Base-by-base conservation (phyloP, 2,113 vertebrate genomes). In the Variabilichromis moorii region DNA sequence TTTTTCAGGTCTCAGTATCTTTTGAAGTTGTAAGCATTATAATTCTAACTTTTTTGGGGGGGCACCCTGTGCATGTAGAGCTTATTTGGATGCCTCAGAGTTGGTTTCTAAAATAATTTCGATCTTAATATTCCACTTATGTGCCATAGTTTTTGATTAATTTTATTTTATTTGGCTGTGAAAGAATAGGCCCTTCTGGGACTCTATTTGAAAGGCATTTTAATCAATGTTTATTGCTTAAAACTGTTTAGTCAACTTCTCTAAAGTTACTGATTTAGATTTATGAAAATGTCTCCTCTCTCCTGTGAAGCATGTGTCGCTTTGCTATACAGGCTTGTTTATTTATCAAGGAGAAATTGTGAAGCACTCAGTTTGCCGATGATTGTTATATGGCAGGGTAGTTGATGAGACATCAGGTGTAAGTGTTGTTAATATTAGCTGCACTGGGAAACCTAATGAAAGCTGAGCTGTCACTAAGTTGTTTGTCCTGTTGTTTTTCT, bases 101-200 rank as follows among this genome's bases (percentile, higher is more conserved):
- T 83, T 82, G 13, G 37, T 21, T 89, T 89, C 79, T 73, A 63
- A 86, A 35, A 87, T 90, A 2, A 81, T 85, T 88, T 88, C 12
- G 59, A 81, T 92, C 79, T 78, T 21, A 63, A 63, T 9, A 8
- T 88, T 85, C 40, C 57, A 24, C 83, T 92, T 86, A 51, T 92
- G 84, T 94, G 92, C 92, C 91, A 94, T 90, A 83, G 37, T 81
- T 87, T 28, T 88, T 85, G 31, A 86, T 87, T 54, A 0, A 6
- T 80, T 78, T 31, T 33, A 86, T 73, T 73, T 47, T 47, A 31
- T 88, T 89, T 86, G 31, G 42, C 76, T 90, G 86, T 87, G 61
- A 93, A 92, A 83, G 51, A 83, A 53, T 55, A 26, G 73, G n/a
- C 35, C 81, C 21, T 35, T 26, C 14, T 47, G 19, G 88, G 54